Evolutionary conservation across 2,888 invertebrate species (phyloP), one percentile per base, ranked within the genome.

Genomic region (Diarsia dahlii): DNA sequence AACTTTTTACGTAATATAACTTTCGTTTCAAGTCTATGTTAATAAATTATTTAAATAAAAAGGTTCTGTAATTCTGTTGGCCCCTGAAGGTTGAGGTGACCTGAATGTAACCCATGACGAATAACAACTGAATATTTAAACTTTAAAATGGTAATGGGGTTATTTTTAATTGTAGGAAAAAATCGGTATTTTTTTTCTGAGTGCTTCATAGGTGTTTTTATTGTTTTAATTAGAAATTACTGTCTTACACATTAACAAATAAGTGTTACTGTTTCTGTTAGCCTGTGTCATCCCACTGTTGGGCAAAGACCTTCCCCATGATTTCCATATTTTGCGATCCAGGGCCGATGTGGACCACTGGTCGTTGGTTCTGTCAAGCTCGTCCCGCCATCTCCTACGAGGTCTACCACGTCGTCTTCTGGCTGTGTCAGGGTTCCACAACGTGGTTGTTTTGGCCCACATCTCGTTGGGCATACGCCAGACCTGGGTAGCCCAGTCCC

Each of bases 31-130:
- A 76, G 78, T 76, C 75, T 72, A 71, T 71, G 28, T 67, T 70
- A 78, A 82, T 84, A 81, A 81, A 84, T 84, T 84, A 78, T 85
- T 82, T 71, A 68, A 77, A 88, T 77, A 77, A 78, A 78, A 82
- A 63, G n/a, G 65, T 74, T 80, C 23, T 71, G 62, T 81, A 39
- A 63, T 45, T 45, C 63, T 46, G 63, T 63, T 28, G 18, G 13
- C 58, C 66, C 71, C 48, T 12, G n/a, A 70, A 76, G 78, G 78
- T 75, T 28, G 45, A 66, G 71, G 75, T 78, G 74, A 80, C 85
- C 76, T 71, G 39, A 15, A 52, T 68, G 63, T 45, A 65, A 63
- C 52, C 34, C 46, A 48, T 45, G 12, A 71, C 56, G 77, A 77
- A 77, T 75, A 62, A n/a, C 10, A 56, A 76, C 23, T 63, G 52